Evolutionary conservation across 1,140 invertebrate genomes (phyloP).

Genomic region (Drosophila arizonae): DNA sequence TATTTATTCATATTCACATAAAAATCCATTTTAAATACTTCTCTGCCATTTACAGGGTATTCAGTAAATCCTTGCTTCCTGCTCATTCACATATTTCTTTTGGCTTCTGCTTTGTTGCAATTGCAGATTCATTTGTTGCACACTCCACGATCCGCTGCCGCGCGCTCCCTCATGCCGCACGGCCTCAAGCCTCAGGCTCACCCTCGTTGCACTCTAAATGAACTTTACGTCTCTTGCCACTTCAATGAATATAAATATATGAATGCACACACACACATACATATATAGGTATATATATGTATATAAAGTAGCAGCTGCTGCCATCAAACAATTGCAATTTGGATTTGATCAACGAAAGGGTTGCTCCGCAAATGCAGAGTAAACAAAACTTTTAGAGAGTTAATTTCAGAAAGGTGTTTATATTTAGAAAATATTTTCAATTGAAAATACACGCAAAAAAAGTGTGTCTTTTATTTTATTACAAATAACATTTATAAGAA

Average conservation of each 20-base stretch:
- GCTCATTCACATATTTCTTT: background rate
- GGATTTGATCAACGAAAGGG: conserved; percentile 12
- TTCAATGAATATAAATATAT: conserved; percentile 34
- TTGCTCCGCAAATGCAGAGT: conserved; percentile 1
- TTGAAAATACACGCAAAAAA: too few relatives aligned
- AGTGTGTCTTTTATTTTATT: too few relatives aligned
- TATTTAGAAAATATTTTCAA: too few relatives aligned
- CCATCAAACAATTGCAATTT: conserved; percentile 35
- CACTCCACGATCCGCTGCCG: conserved; percentile 1
- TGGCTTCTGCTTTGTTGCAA: conserved; percentile 33
- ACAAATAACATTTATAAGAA: too few relatives aligned
- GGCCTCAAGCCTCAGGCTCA: conserved; percentile 6
- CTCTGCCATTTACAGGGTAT: background rate
- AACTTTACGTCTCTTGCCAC: conserved; percentile 28
- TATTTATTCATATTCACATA: too few relatives aligned
- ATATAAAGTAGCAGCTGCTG: conserved; percentile 29
- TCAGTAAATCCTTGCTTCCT: background rate
- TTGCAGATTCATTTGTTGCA: conserved; percentile 65
- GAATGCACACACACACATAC: conserved; percentile 14
- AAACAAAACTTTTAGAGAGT: too few relatives aligned
- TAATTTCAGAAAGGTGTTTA: background rate
- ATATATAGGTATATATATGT: background rate
- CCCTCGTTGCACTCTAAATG: conserved; percentile 35
- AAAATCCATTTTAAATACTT: too few relatives aligned
- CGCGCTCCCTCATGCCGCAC: background rate